These are phyloP conservation scores for Stramonita haemastoma DNA, from an alignment of 2,888 invertebrate genomes.

Conservation along the genomic window DNA sequence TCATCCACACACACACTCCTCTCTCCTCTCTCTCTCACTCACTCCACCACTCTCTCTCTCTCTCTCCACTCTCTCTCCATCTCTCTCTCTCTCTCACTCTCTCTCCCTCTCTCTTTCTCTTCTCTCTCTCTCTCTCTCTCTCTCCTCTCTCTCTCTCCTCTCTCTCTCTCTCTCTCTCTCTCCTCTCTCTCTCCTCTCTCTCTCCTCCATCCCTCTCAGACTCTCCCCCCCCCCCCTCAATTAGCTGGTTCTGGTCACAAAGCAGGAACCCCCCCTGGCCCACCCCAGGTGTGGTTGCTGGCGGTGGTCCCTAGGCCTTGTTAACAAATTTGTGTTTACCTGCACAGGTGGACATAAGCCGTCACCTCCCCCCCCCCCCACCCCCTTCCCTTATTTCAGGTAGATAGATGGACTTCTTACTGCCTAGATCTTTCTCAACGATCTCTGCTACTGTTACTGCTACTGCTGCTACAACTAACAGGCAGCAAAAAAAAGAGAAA, in stretches of 20 bases:
- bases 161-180: neutral
- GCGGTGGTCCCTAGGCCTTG: neutral
- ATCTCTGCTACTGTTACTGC: too few species aligned
- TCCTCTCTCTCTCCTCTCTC: neutral
- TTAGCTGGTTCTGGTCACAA: too few species aligned
- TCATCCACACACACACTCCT: neutral
- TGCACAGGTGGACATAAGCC: neutral
- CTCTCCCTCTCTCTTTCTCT: neutral
- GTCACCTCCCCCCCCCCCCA: too few species aligned
- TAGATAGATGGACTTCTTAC: too few species aligned
- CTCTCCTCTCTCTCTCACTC: neutral
- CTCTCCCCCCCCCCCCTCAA: neutral
- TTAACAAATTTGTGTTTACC: neutral
- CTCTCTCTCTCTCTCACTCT: neutral
- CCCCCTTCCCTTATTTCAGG: too few species aligned
- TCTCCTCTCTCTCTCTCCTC: neutral
- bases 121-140: neutral
- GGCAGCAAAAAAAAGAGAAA: too few species aligned
- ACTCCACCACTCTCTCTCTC: neutral
- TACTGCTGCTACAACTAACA: too few species aligned
- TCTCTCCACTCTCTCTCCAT: neutral
- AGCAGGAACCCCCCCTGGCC: too few species aligned
- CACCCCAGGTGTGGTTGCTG: too few species aligned
- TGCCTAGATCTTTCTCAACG: too few species aligned
- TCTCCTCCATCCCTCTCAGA: neutral